Base-by-base conservation (phyloP, 37 sponge, comb jelly and placozoan genomes). In the Agelas oroides region DNA sequence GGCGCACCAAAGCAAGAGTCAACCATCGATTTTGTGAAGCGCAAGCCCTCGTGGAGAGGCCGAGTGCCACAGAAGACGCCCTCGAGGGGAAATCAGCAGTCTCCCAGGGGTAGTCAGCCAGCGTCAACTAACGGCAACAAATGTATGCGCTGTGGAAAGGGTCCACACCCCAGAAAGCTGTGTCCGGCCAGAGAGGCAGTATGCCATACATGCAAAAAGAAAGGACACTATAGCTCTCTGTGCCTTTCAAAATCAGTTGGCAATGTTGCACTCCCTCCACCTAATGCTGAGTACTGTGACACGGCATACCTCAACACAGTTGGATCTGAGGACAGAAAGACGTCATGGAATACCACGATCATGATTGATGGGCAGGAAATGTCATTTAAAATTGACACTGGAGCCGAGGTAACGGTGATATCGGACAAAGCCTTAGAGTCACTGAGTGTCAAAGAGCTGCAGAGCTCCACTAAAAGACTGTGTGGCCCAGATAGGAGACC, bases 101-200 rank as follows among this genome's bases (percentile, higher is more conserved):
- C 46, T 46, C 46, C 62, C 62, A 61, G 11, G 62, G 11, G 13
- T 23, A 34, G 12, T 69, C 35, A 69, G 21, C 70, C 20, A 2
- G 23, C n/a, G 77, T 59, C 59, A 57, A 24, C 33, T 8, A 28
- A 76, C 27, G 5, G 28, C 24, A 27, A 19, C 40, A 84, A 40
- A 56, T 84, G 84, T 46, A 32, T 8, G 24, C 55, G 84, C 30
- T 84, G 84, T 75, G 84, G 75, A 21, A 53, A 20, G 46, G 75
- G 65, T 19, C 54, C 59, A 16, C 84, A 73, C 52, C 35, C 65
- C 24, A 53, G 76, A n/a, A 25, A 83, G 30, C 18, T 24, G 17
- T 83, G 84, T 30, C 84, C 84, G 31, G 84, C 74, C 52, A 73
- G 63, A 73, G 84, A 83, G 37, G 74, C 75, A 19, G 52, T 54